Evolutionary conservation across 2,113 vertebrate species (phyloP), one percentile per base, ranked within the genome.

Genomic region (Aythya baeri): DNA sequence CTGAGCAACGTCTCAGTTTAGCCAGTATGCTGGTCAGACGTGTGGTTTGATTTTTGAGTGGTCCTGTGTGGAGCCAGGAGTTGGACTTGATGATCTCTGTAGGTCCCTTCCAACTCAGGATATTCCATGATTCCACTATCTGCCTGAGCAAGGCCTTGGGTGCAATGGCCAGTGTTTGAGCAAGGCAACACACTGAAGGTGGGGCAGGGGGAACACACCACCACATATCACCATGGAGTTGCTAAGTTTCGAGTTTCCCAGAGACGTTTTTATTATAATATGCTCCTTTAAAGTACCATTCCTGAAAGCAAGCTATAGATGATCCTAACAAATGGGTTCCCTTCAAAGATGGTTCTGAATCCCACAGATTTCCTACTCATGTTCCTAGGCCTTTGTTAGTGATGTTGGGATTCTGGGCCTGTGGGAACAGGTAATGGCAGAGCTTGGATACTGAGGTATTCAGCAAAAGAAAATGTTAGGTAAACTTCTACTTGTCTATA

Each of bases 341-440:
- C 32, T 80, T 57, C 63, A 11, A 61, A 57, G 7, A 26, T 26
- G 18, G 4, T 21, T 88, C 49, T 68, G 76, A 83, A 83, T 36
- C 6, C 23, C 62, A 4, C 4, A 65, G 50, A 43, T 80, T 92
- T 7, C 17, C 17, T 75, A 29, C 6, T 59, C 1, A 0, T 77
- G 23, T 36, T 88, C 11, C n/a, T 55, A 25, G 58, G 25, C 4
- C 31, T 8, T 86, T 67, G 16, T 50, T 38, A 61, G n/a, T 61
- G 58, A 61, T 25, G 36, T 55, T 17, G 43, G 23, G 9, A 63
- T 67, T 20, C 49, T 20, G 23, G 38, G 13, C 34, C 3, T 31
- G 36, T 54, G n/a, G 36, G 13, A 55, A 6, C 0, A 0, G 26
- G 57, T 17, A n/a, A 12, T 70, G 41, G 4, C 34, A 78, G 55